Conservation (phyloP, 2,797 vertebrate species). For the Pteropus rufus region DNA sequence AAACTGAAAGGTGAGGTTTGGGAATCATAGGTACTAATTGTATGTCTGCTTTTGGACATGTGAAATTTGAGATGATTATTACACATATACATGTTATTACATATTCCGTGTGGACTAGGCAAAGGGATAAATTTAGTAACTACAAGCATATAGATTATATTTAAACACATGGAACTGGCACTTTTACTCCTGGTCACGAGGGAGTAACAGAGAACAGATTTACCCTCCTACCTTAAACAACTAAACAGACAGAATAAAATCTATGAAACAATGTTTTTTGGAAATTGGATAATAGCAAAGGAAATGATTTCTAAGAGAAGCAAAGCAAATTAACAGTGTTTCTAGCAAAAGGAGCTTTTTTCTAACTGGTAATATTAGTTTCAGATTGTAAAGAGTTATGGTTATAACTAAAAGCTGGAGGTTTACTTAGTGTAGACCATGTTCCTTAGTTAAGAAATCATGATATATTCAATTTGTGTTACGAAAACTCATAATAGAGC, state of each 20-base stretch:
- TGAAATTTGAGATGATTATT: neutral
- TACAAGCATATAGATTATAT: neutral
- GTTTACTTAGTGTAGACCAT: neutral
- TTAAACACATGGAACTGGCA: neutral
- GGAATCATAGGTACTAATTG: neutral
- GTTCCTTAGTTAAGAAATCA: slow-evolving; percentile 2
- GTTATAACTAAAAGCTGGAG: neutral
- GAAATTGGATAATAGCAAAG: neutral
- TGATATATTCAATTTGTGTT: neutral
- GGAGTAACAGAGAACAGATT: neutral
- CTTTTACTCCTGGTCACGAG: neutral
- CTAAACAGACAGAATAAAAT: neutral
- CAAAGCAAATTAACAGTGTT: neutral
- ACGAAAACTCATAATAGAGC: neutral
- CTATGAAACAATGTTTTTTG: neutral
- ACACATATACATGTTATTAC: neutral
- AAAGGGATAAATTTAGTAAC: neutral
- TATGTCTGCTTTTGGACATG: neutral
- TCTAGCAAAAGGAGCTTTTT: neutral
- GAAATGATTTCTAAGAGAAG: neutral
- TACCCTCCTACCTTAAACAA: neutral
- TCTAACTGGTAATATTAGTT: neutral
- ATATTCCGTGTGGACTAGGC: neutral
- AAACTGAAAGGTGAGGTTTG: neutral
- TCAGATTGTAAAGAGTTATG: neutral